Conservation (phyloP, 2,797 vertebrate species). For the Loriculus beryllinus region DNA sequence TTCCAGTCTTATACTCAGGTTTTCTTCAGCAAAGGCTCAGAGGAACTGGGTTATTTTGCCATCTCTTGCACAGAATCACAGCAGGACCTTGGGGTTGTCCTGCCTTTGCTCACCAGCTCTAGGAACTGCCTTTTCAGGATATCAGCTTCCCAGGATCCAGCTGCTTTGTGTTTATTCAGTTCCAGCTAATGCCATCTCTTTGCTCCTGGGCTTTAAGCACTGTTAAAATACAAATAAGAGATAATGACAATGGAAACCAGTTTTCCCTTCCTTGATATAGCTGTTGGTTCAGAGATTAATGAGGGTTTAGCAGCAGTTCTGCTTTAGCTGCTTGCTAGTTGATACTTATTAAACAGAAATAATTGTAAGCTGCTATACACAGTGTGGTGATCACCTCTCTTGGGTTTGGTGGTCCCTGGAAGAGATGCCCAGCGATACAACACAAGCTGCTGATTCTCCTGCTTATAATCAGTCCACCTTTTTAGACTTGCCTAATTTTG, state of each 20-base stretch:
- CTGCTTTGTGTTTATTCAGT: neutral
- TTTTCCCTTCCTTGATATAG: neutral
- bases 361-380: neutral
- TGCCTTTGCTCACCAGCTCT: neutral
- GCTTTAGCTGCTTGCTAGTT: neutral
- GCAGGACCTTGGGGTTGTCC: neutral
- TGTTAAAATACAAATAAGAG: neutral
- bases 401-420: neutral
- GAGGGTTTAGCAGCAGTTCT: neutral
- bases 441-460: neutral
- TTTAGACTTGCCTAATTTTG: neutral
- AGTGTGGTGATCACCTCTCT: neutral
- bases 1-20: neutral
- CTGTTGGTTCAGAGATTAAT: neutral
- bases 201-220: neutral
- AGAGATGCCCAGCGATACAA: neutral
- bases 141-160: neutral
- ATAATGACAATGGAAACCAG: neutral
- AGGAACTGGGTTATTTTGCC: neutral
- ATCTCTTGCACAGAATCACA: neutral
- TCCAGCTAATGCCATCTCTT: neutral
- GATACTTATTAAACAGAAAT: neutral
- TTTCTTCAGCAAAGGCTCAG: neutral
- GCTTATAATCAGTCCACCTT: neutral
- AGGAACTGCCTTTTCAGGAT: neutral